phyloP scores from a whole-genome alignment of 2,888 invertebrate genomes.

The Megamerina dolium region DNA sequence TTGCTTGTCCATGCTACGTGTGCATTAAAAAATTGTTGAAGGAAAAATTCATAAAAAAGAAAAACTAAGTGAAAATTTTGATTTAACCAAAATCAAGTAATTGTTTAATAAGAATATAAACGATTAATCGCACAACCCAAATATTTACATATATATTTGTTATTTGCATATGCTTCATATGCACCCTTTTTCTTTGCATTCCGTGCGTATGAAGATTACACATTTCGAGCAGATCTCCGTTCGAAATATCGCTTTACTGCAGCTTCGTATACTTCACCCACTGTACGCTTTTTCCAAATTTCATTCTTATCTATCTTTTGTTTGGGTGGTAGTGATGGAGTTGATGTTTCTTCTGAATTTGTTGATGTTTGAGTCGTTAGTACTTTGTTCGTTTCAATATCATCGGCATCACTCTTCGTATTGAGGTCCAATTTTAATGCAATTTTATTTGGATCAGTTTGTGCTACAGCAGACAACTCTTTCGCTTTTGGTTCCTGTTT shows the following conservation, averaged over 20 bases:
- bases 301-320: conserved; percentile 62
- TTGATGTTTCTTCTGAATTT: conserved; percentile 8
- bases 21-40: too few relatives aligned
- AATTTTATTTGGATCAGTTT: conserved; percentile 4
- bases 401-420: conserved; percentile 25
- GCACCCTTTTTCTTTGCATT: neutral
- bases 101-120: too few relatives aligned
- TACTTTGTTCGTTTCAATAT: conserved; percentile 14
- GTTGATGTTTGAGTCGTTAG: conserved; percentile 1
- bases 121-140: too few relatives aligned
- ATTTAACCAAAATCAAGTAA: too few relatives aligned
- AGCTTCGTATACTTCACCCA: conserved; percentile 68
- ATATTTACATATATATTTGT: neutral
- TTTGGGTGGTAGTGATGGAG: conserved; percentile 21
- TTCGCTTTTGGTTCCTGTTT: neutral
- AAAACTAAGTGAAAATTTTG: too few relatives aligned
- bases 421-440: conserved; percentile 25
- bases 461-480: neutral
- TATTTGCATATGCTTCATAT: neutral
- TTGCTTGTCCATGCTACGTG: too few relatives aligned
- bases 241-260: conserved; percentile 71
- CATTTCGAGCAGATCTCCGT: conserved; percentile 58
- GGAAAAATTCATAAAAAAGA: too few relatives aligned
- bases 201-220: conserved; percentile 7
- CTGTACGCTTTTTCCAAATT: conserved; percentile 80